A percentile compares a stretch with the other conserved stretches of the same genome.
These are phyloP conservation scores for Idris sp. DNA, from an alignment of 1,140 invertebrate genomes.

Conservation along the genomic window DNA sequence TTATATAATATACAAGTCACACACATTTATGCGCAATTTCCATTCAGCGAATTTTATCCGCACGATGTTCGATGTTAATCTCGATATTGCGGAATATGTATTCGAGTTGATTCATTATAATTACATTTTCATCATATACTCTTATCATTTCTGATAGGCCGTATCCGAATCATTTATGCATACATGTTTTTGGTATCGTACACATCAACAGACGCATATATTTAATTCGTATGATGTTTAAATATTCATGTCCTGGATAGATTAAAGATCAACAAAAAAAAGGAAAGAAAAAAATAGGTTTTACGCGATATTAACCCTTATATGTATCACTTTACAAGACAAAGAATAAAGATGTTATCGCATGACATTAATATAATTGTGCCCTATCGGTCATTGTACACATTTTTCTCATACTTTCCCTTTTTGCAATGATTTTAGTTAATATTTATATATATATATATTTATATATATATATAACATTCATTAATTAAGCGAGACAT, in stretches of 20 bases:
- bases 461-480: slow-evolving; percentile 2
- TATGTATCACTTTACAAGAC: slow-evolving; percentile 49
- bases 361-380: slow-evolving; percentile 33
- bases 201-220: slow-evolving; percentile 41
- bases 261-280: slow-evolving; percentile 36
- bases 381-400: slow-evolving; percentile 19
- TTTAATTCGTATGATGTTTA: slow-evolving; percentile 33
- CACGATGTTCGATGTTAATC: slow-evolving; percentile 49
- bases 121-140: slow-evolving; percentile 55
- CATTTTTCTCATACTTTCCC: background rate
- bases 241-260: slow-evolving; percentile 43
- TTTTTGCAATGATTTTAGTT: background rate
- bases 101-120: slow-evolving; percentile 56
- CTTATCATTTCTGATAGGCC: slow-evolving; percentile 55
- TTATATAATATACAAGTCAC: too few relatives aligned
- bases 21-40: slow-evolving; percentile 11
- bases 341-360: slow-evolving; percentile 44
- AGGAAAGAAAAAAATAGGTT: slow-evolving; percentile 28
- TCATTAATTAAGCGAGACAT: background rate
- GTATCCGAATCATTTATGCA: slow-evolving; percentile 54
- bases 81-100: slow-evolving; percentile 46
- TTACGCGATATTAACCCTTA: slow-evolving; percentile 36
- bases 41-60: slow-evolving; percentile 45
- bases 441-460: background rate
- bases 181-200: slow-evolving; percentile 52